phyloP scores from a whole-genome alignment of 2,888 invertebrate species.

The Philopedon plagiatum region DNA sequence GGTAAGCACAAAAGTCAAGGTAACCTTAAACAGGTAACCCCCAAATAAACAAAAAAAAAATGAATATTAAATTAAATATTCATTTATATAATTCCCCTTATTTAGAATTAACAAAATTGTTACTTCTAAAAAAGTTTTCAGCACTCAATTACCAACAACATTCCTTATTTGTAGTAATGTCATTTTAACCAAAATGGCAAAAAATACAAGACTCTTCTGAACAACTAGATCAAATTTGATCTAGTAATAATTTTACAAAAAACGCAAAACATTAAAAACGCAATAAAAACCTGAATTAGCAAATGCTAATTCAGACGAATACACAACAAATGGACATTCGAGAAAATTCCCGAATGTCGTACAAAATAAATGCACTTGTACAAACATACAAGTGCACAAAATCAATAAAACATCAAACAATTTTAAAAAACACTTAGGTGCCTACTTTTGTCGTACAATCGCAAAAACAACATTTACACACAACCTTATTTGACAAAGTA shows the following conservation, averaged over 20 bases:
- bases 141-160: not conserved
- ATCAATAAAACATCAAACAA: slow-evolving; percentile 35
- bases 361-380: slow-evolving; percentile 36
- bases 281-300: slow-evolving; percentile 26
- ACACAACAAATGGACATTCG: slow-evolving; percentile 19
- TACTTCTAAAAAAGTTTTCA: not conserved
- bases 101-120: slow-evolving; percentile 17
- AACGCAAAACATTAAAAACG: not conserved
- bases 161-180: slow-evolving; percentile 1
- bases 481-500: slow-evolving; percentile 47
- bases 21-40: slow-evolving; percentile 1
- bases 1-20: not conserved
- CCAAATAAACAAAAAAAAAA: too few species aligned
- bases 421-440: slow-evolving; percentile 45
- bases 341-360: slow-evolving; percentile 30
- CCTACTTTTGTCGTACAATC: slow-evolving; percentile 59
- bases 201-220: not conserved
- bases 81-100: not conserved
- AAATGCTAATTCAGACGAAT: slow-evolving; percentile 13
- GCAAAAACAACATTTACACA: slow-evolving; percentile 50
- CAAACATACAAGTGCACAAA: slow-evolving; percentile 44
- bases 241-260: not conserved
- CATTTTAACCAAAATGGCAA: slow-evolving; percentile 27
- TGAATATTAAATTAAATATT: slow-evolving; percentile 15
- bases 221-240: slow-evolving; percentile 18